Evolutionary conservation across 2,797 vertebrate species (phyloP).

Genomic region (Malacoraja senta): DNA sequence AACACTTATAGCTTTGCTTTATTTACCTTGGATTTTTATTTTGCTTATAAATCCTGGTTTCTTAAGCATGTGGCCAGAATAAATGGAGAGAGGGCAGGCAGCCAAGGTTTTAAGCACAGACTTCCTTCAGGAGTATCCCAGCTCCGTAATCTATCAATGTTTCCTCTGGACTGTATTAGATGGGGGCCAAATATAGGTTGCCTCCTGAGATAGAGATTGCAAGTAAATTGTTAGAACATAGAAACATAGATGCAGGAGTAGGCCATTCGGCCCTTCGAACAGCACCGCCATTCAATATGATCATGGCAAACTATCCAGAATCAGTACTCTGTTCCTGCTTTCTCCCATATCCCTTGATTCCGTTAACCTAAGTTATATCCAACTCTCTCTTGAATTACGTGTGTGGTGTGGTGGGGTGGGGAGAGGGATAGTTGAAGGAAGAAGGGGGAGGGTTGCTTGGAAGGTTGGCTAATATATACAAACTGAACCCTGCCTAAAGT

Average conservation of each 20-base stretch:
- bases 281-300: no score
- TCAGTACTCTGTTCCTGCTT: no score
- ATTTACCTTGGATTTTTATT: constrained; percentile 5
- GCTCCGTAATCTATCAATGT: constrained; percentile 47
- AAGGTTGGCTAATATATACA: no score
- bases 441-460: not conserved
- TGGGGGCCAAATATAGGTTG: constrained; percentile 47
- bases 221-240: no score
- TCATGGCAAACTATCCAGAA: no score
- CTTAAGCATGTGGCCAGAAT: constrained; percentile 42
- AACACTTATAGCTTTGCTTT: constrained; percentile 9
- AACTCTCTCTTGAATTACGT: no score
- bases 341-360: no score
- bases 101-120: constrained; percentile 45
- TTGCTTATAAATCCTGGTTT: not conserved
- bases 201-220: constrained; percentile 53
- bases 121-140: constrained; percentile 43
- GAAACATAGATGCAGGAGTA: no score
- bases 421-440: not conserved
- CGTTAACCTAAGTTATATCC: no score
- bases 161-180: constrained; percentile 47
- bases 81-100: constrained; percentile 51
- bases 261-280: no score
- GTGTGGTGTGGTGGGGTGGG: no score
- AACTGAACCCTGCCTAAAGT: not conserved